A percentile compares a stretch with the other conserved stretches of the same genome.
Evolutionary conservation across 35 echinoderm and acorn worm genomes (phyloP).

Genomic region (Diadema setosum): DNA sequence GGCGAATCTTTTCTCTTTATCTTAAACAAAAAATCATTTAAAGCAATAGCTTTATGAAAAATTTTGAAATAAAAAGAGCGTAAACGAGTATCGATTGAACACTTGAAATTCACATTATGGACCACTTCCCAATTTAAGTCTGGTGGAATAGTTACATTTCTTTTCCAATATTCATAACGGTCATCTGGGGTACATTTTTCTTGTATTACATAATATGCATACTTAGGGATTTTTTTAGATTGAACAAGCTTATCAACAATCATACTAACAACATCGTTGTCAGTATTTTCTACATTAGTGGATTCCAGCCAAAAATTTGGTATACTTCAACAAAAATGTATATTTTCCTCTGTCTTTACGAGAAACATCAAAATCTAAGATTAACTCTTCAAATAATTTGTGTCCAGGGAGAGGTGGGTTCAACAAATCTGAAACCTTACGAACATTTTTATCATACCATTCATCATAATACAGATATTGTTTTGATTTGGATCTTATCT

Average conservation of each 20-base stretch:
- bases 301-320: too few species aligned
- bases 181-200: background rate
- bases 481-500: background rate
- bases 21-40: too few species aligned
- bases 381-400: background rate
- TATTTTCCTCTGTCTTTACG: too few species aligned
- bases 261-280: too few species aligned
- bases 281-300: too few species aligned
- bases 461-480: background rate
- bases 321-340: too few species aligned
- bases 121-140: background rate
- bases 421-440: too few species aligned
- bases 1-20: conserved; percentile 3
- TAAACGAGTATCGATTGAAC: background rate
- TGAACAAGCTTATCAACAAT: background rate
- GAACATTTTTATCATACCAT: too few species aligned
- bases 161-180: background rate
- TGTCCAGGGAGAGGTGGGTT: too few species aligned
- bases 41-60: background rate
- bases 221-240: background rate
- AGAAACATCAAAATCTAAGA: conserved; percentile 1
- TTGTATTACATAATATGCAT: background rate
- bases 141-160: background rate
- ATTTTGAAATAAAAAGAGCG: conserved; percentile 5
- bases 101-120: background rate